phyloP scores from a whole-genome alignment of 1,140 invertebrate genomes.

The Littorina saxatilis region DNA sequence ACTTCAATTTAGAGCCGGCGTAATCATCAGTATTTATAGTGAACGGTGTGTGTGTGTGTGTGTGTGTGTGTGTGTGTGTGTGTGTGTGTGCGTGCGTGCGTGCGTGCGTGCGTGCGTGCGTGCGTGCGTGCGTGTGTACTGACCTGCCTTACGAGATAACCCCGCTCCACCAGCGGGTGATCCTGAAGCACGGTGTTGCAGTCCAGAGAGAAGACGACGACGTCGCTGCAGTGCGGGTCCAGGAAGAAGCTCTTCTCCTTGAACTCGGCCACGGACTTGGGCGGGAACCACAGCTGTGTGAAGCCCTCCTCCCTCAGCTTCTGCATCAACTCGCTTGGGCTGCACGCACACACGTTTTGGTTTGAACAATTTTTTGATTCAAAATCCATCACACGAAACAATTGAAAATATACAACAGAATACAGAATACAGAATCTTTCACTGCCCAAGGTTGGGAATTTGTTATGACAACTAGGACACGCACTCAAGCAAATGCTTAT shows the following conservation, averaged over 20 bases:
- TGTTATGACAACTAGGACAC: too few species aligned
- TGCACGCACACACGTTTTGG: background rate
- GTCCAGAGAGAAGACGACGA: conserved; percentile 62
- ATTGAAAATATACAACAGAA: too few species aligned
- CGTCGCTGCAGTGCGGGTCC: conserved; percentile 65
- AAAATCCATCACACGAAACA: background rate
- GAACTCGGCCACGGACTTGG: conserved; percentile 31
- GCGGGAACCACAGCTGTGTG: conserved; percentile 31
- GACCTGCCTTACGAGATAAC: conserved; percentile 35
- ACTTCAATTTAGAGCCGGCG: too few species aligned
- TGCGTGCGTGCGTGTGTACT: conserved; percentile 40
- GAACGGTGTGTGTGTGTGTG: conserved; percentile 20
- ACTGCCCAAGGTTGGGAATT: too few species aligned
- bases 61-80: conserved; percentile 9
- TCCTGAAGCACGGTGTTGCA: conserved; percentile 48
- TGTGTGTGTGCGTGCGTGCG: conserved; percentile 17
- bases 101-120: conserved; percentile 15
- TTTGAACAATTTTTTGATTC: background rate
- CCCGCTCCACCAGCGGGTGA: conserved; percentile 60
- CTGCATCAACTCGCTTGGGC: background rate
- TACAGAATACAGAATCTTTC: too few species aligned
- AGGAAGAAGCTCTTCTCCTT: conserved; percentile 52
- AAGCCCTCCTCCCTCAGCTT: conserved; percentile 61
- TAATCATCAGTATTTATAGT: too few species aligned
- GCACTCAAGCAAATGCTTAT: too few species aligned